Evolutionary conservation across 2,797 vertebrate species (phyloP).

Genomic region (Lutjanus campechanus): DNA sequence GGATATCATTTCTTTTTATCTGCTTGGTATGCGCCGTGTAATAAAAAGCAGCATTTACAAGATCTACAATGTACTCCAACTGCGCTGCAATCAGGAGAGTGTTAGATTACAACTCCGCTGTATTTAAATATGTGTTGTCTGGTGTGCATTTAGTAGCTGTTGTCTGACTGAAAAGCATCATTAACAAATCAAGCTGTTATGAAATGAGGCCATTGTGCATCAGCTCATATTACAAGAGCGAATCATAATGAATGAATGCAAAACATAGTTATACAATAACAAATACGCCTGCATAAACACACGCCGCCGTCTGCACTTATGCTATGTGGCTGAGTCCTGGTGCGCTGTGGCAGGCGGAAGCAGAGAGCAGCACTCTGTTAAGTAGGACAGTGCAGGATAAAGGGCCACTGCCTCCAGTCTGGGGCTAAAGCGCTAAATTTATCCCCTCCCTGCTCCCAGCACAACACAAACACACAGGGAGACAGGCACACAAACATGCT

Average conservation of each 20-base stretch:
- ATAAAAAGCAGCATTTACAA: slow-evolving; percentile 33
- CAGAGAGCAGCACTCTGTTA: slow-evolving; percentile 83
- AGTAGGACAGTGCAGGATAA: slow-evolving; percentile 92
- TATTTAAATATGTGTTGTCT: slow-evolving; percentile 50
- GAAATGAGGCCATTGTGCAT: slow-evolving; percentile 56
- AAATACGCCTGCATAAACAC: slow-evolving; percentile 17
- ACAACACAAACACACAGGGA: slow-evolving; percentile 74
- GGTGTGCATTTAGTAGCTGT: slow-evolving; percentile 39
- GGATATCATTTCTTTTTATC: slow-evolving; percentile 42
- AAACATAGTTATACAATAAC: slow-evolving; percentile 39
- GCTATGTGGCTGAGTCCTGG: slow-evolving; percentile 52
- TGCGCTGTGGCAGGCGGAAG: slow-evolving; percentile 70
- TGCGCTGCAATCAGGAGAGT: slow-evolving; percentile 53
- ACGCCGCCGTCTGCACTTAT: slow-evolving; percentile 32
- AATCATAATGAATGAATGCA: slow-evolving; percentile 32
- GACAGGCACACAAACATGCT: slow-evolving; percentile 58
- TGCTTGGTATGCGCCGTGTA: slow-evolving; percentile 29
- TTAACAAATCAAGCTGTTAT: slow-evolving; percentile 66
- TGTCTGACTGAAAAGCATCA: slow-evolving; percentile 51
- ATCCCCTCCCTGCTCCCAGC: slow-evolving; percentile 76
- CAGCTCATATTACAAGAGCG: slow-evolving; percentile 24
- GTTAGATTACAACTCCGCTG: slow-evolving; percentile 41
- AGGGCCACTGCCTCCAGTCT: slow-evolving; percentile 89
- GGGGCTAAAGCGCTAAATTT: slow-evolving; percentile 86
- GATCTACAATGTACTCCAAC: slow-evolving; percentile 30